Conservation (phyloP, 2,113 vertebrate genomes). For the Phyllopteryx taeniolatus region DNA sequence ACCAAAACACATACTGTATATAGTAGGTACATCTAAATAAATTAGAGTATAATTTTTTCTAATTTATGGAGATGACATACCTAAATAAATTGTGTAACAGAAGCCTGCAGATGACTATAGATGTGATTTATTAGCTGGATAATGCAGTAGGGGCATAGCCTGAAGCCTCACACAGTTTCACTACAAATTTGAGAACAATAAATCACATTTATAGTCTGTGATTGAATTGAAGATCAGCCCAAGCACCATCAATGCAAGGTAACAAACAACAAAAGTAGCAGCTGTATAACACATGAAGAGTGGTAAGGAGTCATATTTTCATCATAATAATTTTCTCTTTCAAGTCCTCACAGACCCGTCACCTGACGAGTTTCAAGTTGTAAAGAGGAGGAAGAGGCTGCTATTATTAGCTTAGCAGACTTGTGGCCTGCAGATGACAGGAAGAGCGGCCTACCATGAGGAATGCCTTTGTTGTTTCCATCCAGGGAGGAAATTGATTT, state of each 20-base stretch:
- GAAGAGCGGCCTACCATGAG: constrained; percentile 80
- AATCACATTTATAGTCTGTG: neutral
- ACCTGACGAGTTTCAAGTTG: constrained; percentile 83
- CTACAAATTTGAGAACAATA: too few species aligned
- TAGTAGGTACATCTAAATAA: too few species aligned
- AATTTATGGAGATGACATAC: too few species aligned
- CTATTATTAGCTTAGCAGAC: constrained; percentile 76
- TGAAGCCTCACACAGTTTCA: too few species aligned
- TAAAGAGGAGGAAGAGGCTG: constrained; percentile 51
- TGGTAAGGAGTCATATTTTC: neutral
- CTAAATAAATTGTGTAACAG: too few species aligned
- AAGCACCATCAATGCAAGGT: neutral
- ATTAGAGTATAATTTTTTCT: too few species aligned
- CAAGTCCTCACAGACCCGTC: constrained; percentile 71
- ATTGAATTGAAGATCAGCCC: neutral
- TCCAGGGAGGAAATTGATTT: constrained; percentile 87
- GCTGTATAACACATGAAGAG: neutral
- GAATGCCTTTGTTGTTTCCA: constrained; percentile 81
- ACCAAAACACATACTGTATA: neutral
- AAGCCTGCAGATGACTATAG: too few species aligned
- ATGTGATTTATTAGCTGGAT: too few species aligned
- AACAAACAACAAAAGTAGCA: neutral
- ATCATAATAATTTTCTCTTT: constrained; percentile 23
- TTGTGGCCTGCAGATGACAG: constrained; percentile 95
- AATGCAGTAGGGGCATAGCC: too few species aligned